phyloP scores from a whole-genome alignment of 2,113 vertebrate genomes.

The Thunnus thynnus region DNA sequence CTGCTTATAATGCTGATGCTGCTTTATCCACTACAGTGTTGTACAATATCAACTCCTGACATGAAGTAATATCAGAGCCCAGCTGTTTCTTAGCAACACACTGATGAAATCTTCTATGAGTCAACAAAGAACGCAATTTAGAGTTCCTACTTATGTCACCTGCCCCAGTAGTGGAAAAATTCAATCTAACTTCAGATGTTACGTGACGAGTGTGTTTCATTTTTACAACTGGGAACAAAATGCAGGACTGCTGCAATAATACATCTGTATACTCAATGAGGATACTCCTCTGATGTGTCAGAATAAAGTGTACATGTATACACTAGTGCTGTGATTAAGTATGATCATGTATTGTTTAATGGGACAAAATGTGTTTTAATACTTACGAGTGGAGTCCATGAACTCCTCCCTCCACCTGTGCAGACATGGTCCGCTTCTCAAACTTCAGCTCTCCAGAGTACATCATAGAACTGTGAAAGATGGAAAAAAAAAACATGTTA shows the following conservation, averaged over 20 bases:
- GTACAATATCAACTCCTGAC: background rate
- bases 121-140: slow-evolving; percentile 31
- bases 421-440: slow-evolving; percentile 95
- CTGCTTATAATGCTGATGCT: no score
- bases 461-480: slow-evolving; percentile 92
- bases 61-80: background rate
- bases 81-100: slow-evolving; percentile 3
- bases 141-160: background rate
- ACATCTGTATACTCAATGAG: no score
- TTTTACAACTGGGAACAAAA: background rate
- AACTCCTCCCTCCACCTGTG: slow-evolving; percentile 94
- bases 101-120: background rate
- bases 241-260: no score
- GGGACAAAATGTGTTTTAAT: background rate
- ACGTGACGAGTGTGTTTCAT: no score
- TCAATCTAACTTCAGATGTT: background rate
- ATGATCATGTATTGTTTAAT: background rate
- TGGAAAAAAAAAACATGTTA: background rate
- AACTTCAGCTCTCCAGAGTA: slow-evolving; percentile 97
- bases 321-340: no score
- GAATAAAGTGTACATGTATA: no score
- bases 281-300: no score
- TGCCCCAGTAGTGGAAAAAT: background rate
- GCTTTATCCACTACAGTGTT: background rate
- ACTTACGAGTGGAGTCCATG: slow-evolving; percentile 97